Percentiles rank a stretch among this genome's conserved stretches.
Conservation (phyloP, 2,113 vertebrate species). For the Phrynocephalus versicolor region DNA sequence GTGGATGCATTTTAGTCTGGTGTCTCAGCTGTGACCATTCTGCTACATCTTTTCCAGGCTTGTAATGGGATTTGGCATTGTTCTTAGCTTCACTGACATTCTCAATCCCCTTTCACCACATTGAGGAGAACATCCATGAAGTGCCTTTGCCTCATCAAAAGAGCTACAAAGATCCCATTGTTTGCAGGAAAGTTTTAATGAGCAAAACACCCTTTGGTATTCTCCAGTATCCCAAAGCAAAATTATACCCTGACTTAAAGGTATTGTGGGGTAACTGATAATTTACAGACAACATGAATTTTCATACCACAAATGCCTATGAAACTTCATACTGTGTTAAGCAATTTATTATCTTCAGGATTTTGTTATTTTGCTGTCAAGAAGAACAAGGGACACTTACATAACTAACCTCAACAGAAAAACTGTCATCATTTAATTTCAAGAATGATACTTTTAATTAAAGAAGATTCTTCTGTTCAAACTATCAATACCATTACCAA, state of each 20-base stretch:
- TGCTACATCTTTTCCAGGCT: too few species aligned
- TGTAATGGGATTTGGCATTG: too few species aligned
- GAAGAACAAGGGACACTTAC: not conserved
- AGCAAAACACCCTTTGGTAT: not conserved
- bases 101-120: not conserved
- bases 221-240: not conserved
- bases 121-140: not conserved
- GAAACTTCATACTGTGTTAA: not conserved
- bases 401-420: not conserved
- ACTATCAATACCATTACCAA: not conserved
- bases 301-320: not conserved
- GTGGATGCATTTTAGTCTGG: too few species aligned
- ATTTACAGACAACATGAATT: not conserved
- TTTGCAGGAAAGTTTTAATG: not conserved
- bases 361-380: not conserved
- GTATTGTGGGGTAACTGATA: not conserved
- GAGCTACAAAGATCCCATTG: not conserved
- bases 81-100: too few species aligned
- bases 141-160: not conserved
- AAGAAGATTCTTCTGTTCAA: not conserved
- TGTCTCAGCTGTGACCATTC: too few species aligned
- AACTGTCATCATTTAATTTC: not conserved
- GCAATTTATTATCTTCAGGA: not conserved
- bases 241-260: not conserved
- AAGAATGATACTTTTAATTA: not conserved